Evolutionary conservation across 1,140 invertebrate species (phyloP).

Genomic region (Metaphire vulgaris): DNA sequence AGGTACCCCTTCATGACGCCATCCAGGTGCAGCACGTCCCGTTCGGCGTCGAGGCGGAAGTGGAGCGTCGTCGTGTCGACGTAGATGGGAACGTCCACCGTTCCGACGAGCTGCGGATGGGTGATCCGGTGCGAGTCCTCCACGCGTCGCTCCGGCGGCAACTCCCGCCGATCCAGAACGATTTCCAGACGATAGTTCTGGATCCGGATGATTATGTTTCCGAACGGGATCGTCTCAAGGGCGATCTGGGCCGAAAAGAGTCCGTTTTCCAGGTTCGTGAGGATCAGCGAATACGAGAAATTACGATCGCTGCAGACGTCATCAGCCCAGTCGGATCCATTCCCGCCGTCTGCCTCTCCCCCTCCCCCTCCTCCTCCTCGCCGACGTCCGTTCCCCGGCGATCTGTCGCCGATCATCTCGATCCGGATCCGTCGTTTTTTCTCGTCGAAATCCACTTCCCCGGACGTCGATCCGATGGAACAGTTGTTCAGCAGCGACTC

Average conservation of each 20-base stretch:
- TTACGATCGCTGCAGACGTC: background rate
- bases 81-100: background rate
- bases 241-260: background rate
- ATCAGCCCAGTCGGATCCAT: background rate
- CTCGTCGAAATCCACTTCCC: background rate
- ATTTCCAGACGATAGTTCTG: background rate
- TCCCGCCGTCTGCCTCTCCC: background rate
- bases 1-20: background rate
- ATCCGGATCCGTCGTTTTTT: background rate
- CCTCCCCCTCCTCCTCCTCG: background rate
- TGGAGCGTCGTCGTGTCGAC: background rate
- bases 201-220: background rate
- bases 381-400: background rate
- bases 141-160: background rate
- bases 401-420: background rate
- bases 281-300: background rate
- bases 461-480: background rate
- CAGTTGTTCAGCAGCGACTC: background rate
- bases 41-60: background rate
- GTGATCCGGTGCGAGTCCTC: background rate
- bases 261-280: background rate
- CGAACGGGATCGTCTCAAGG: background rate
- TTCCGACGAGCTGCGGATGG: background rate
- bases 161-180: background rate
- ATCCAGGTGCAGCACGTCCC: background rate